Evolutionary conservation across 2,113 vertebrate genomes (phyloP).

Genomic region (Sialia sialis): DNA sequence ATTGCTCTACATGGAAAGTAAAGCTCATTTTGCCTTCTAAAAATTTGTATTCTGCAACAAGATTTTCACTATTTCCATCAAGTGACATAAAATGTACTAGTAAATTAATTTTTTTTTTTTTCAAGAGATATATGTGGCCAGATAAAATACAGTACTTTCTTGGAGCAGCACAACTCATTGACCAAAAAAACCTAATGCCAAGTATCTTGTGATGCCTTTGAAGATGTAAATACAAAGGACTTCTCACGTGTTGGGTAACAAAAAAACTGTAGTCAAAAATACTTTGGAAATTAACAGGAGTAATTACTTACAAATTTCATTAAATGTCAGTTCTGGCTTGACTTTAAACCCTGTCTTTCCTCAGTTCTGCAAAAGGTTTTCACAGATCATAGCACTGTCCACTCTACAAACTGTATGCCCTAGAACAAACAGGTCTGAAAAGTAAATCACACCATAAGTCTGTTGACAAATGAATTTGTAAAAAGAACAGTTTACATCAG

Average conservation of each 20-base stretch:
- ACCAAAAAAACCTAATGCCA: background rate
- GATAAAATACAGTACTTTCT: background rate
- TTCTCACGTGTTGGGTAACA: background rate
- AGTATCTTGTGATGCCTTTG: background rate
- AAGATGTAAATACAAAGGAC: background rate
- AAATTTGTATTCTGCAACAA: background rate
- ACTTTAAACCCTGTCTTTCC: background rate
- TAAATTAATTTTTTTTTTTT: background rate
- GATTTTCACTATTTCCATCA: background rate
- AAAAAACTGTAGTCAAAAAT: background rate
- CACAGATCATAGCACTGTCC: background rate
- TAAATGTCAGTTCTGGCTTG: background rate
- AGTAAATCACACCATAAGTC: background rate
- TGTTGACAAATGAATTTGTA: slow-evolving; percentile 12
- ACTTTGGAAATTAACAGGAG: background rate
- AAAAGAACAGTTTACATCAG: slow-evolving; percentile 29
- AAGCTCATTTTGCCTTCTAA: background rate
- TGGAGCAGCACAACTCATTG: background rate
- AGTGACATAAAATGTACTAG: background rate
- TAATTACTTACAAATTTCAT: background rate
- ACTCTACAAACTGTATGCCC: background rate
- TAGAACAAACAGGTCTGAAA: background rate
- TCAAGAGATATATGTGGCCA: background rate
- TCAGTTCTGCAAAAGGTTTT: background rate
- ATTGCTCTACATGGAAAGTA: background rate